Evolutionary conservation across 2,797 vertebrate genomes (phyloP), one percentile per base, ranked within the genome.

Genomic region (Cichlasoma orientale): DNA sequence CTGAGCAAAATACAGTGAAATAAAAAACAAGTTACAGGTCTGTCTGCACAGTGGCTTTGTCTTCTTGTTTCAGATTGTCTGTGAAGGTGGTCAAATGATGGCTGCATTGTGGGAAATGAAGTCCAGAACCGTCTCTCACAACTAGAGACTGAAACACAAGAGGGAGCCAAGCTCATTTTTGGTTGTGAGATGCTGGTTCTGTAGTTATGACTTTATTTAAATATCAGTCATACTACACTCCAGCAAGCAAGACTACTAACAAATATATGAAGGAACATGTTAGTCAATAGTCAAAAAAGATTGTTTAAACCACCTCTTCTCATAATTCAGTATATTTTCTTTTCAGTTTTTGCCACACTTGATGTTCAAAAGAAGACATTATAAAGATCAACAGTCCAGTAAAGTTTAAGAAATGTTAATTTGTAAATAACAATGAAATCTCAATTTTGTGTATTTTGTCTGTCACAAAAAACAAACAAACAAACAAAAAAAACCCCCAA

Each of bases 141-240:
- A 3, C 44, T 58, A 52, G 41, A 25, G 4, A 76, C 21, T 13
- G 3, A 0, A 68, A 71, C 92, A 86, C 68, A 53, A 89, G 93
- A 90, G 90, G 86, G 92, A 92, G 89, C 75, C 86, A 91, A 78
- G 82, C 47, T 75, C 75, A 44, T 78, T 86, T 10, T 7, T 23
- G 1, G 44, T 16, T 16, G 44, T 47, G 44, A 6, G 12, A 38
- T 11, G 14, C n/a, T 21, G n/a, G 9, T 53, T 53, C n/a, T 66
- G 23, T 47, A 3, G 16, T 13, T 47, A 27, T 47, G 38, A 47
- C 59, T 66, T 66, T 13, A 12, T 41, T 41, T 41, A 41, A 41
- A 41, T 41, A 41, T 41, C 38, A 41, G 38, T 41, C 38, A 12
- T 9, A 12, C 10, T 23, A 63, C 7, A 38, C 36, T 38, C 36